phyloP scores from a whole-genome alignment of 2,113 vertebrate genomes.

The Struthio camelus region DNA sequence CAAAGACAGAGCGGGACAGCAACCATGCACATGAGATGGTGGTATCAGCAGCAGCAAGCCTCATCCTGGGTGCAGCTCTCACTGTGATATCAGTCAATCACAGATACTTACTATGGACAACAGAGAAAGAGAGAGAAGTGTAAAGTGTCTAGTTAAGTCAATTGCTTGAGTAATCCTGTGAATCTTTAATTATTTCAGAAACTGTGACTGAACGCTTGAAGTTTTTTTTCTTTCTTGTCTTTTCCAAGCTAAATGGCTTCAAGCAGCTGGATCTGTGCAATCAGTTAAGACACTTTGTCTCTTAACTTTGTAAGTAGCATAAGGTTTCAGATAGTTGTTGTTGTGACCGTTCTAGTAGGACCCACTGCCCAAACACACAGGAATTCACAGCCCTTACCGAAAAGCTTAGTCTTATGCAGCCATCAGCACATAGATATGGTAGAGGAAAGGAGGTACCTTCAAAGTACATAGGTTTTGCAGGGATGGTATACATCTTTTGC shows the following conservation, averaged over 20 bases:
- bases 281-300: background rate
- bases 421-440: background rate
- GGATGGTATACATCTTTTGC: background rate
- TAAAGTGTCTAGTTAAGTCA: background rate
- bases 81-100: background rate
- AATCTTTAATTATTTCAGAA: background rate
- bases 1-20: constrained; percentile 28
- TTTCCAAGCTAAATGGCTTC: constrained; percentile 4
- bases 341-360: background rate
- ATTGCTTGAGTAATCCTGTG: background rate
- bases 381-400: background rate
- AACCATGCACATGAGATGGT: background rate
- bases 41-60: background rate
- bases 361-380: background rate
- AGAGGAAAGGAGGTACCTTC: background rate
- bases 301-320: background rate
- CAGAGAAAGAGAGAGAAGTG: background rate
- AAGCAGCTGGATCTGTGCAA: background rate
- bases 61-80: background rate
- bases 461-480: background rate
- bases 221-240: background rate
- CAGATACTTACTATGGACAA: background rate
- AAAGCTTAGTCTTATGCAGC: background rate
- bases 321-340: background rate
- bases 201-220: background rate